phyloP scores from a whole-genome alignment of 2,113 vertebrate species.

The Ictidomys tridecemlineatus region DNA sequence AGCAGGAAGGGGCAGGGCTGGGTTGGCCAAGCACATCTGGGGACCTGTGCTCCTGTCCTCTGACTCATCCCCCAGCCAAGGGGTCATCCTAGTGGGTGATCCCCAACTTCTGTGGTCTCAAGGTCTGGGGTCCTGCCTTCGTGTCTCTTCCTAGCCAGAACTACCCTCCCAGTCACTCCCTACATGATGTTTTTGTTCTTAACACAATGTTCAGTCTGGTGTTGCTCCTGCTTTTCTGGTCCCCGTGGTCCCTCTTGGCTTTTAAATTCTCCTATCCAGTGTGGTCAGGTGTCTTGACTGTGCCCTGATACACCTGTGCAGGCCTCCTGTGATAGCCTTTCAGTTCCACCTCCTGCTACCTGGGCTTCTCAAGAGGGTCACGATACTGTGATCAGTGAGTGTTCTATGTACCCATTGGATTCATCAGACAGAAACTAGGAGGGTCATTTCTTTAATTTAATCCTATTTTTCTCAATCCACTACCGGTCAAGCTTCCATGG shows the following conservation, averaged over 20 bases:
- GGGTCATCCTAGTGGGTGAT: no score
- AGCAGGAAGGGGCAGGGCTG: not conserved
- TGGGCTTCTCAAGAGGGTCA: not conserved
- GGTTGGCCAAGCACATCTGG: not conserved
- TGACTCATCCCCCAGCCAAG: not conserved
- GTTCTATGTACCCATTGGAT: not conserved
- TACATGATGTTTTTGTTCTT: not conserved
- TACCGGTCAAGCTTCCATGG: not conserved
- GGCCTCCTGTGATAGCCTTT: not conserved
- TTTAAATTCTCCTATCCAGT: fast-evolving
- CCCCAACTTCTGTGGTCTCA: not conserved
- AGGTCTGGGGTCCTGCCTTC: not conserved
- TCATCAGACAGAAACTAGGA: not conserved
- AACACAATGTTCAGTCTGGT: not conserved
- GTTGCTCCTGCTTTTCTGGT: not conserved
- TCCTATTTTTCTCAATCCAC: not conserved
- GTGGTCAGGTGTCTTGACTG: not conserved
- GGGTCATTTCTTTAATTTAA: not conserved
- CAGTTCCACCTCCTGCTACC: no score
- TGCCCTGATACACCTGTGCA: not conserved
- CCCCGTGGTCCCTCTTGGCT: no score
- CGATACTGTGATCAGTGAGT: not conserved
- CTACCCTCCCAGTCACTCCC: not conserved
- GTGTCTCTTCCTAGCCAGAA: not conserved
- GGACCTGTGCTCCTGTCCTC: not conserved